These are phyloP conservation scores for Polylopha cassiicola DNA, from an alignment of 2,888 invertebrate genomes.

Conservation along the genomic window DNA sequence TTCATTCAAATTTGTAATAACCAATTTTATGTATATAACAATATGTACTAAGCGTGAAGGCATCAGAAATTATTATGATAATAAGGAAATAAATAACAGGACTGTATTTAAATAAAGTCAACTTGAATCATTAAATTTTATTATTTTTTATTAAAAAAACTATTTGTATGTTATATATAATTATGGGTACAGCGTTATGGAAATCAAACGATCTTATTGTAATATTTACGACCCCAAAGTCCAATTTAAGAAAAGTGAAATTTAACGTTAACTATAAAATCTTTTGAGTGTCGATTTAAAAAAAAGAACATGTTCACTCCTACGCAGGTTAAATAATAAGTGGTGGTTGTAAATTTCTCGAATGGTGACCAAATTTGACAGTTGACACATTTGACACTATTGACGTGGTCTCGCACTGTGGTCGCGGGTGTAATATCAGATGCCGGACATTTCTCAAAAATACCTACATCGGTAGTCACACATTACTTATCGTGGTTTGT, in stretches of 20 bases:
- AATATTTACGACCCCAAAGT: no score
- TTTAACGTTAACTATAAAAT: slow-evolving; percentile 3
- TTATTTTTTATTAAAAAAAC: no score
- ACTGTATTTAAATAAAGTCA: no score
- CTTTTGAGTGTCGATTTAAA: slow-evolving; percentile 1
- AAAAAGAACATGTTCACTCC: slow-evolving; percentile 10
- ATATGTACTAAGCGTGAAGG: no score
- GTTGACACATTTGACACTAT: slow-evolving; percentile 5
- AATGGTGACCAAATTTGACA: slow-evolving; percentile 1
- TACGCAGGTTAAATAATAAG: slow-evolving; percentile 4
- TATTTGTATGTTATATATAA: no score
- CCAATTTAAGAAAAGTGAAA: slow-evolving; percentile 1
- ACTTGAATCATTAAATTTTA: no score
- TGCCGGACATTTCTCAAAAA: slow-evolving; percentile 1
- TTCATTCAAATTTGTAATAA: no score
- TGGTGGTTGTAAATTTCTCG: slow-evolving; percentile 5
- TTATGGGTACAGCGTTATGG: no score
- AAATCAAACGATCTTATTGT: no score
- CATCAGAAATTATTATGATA: no score
- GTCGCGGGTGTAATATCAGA: slow-evolving; percentile 21
- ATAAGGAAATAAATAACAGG: no score
- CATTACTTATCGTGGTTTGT: not conserved
- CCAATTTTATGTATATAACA: no score
- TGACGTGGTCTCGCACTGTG: slow-evolving; percentile 17
- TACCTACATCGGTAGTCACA: not conserved